Base-by-base conservation (phyloP, 2,797 vertebrate genomes). In the Esox masquinongy region DNA sequence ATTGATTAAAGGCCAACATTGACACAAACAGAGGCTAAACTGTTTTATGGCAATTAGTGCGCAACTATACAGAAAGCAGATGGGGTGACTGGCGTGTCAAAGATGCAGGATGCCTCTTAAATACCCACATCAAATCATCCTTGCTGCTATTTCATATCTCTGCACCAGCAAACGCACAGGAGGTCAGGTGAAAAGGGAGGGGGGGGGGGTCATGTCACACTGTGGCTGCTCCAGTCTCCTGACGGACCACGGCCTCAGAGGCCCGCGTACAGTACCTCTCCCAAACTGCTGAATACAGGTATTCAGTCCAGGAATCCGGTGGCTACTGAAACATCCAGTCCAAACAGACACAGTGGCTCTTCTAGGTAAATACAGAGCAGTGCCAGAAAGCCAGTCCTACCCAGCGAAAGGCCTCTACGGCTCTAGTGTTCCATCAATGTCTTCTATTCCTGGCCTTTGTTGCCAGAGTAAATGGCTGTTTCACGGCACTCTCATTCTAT, bases 291-390 rank as follows among this genome's bases (percentile, higher is more conserved):
- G 90, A 94, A 94, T 94, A 93, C 88, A 90, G 80, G 90, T 92
- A 93, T 94, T 90, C 94, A 90, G 69, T 78, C 81, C 86, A 78
- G 86, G 82, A 92, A 91, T 92, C 89, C 90, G 89, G 89, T 82
- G 85, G 87, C 86, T 87, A 86, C 85, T 84, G 83, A 88, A 91
- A 85, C 89, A 87, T 87, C 84, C 85, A 78, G 75, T 82, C 83
- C 89, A 79, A 88, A 84, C 69, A 88, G 89, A 89, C 90, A 92
- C 74, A 84, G 83, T 83, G 88, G 86, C 88, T 92, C 91, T 92
- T 93, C 92, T 91, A 86, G 84, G 87, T 91, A 94, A 94, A 93
- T 59, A 93, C 70, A 14, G 17, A 22, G 61, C 70, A 0, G 61
- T 82, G 77, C 76, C 77, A 82, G 75, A 79, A 64, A 59, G 26